phyloP scores from a whole-genome alignment of 2,797 vertebrate genomes.

The Oreochromis mossambicus region DNA sequence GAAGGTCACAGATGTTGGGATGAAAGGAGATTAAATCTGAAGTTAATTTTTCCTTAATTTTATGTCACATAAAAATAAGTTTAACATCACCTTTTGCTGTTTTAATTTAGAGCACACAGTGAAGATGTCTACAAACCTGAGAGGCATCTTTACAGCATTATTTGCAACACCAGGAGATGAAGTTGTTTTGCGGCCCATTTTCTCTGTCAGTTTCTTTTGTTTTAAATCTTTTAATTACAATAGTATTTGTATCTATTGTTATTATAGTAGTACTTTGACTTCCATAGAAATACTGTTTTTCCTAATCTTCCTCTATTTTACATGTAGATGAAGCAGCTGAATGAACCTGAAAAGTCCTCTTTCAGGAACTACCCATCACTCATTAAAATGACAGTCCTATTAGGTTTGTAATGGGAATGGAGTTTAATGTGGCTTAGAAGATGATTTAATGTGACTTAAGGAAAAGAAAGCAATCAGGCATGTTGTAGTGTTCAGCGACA shows the following conservation, averaged over 20 bases:
- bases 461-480: conserved; percentile 36
- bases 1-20: background rate
- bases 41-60: conserved; percentile 2
- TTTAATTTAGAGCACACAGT: too few species aligned
- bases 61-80: background rate
- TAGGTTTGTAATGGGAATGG: conserved; percentile 18
- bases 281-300: background rate
- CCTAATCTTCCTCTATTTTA: background rate
- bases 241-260: background rate
- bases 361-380: conserved; percentile 1
- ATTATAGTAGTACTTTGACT: background rate
- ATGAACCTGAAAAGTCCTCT: background rate
- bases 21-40: background rate
- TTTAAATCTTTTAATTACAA: background rate
- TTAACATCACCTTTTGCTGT: background rate
- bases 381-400: conserved; percentile 30
- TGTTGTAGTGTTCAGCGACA: background rate
- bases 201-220: background rate
- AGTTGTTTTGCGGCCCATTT: background rate
- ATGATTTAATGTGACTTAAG: conserved; percentile 40
- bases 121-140: too few species aligned
- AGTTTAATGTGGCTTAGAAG: conserved; percentile 36
- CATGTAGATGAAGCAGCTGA: background rate
- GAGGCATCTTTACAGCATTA: too few species aligned
- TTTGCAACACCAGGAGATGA: background rate